These are phyloP conservation scores for Pomatostomus ruficeps DNA, from an alignment of 2,113 vertebrate species.

Conservation along the genomic window DNA sequence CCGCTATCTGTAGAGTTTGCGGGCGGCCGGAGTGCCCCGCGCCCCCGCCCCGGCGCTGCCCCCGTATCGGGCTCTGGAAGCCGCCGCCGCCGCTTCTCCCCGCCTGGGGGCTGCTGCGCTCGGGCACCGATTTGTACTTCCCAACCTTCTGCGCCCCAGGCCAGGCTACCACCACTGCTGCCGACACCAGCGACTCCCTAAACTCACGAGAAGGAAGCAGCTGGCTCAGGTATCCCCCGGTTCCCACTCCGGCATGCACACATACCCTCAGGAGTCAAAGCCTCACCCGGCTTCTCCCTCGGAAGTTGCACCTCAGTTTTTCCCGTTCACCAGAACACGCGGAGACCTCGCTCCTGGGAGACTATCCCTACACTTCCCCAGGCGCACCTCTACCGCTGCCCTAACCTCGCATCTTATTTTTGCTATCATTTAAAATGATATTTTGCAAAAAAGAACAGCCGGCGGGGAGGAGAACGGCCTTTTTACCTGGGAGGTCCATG, in stretches of 20 bases:
- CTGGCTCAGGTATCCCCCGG: not conserved
- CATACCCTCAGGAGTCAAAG: not conserved
- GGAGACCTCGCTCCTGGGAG: not conserved
- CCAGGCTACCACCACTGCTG: not conserved
- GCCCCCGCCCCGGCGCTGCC: not conserved
- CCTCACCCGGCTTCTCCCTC: not conserved
- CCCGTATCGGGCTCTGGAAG: not conserved
- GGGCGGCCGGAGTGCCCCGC: not conserved
- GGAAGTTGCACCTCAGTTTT: slow-evolving; percentile 35
- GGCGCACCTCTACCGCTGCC: not conserved
- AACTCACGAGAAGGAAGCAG: not conserved
- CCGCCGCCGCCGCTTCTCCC: not conserved
- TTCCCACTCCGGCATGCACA: not conserved
- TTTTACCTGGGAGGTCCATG: slow-evolving; percentile 88
- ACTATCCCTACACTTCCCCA: not conserved
- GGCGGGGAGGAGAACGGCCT: not conserved
- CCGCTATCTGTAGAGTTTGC: not conserved
- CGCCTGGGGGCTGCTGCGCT: not conserved
- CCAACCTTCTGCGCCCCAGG: too few species aligned
- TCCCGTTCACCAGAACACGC: not conserved
- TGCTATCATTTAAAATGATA: not conserved
- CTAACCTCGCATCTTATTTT: not conserved
- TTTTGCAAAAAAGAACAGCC: not conserved
- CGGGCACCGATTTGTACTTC: not conserved
- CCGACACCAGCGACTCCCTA: not conserved